Percentiles rank a stretch among this genome's conserved stretches.
These are phyloP conservation scores for Anabas testudineus DNA, from an alignment of 2,797 vertebrate species.

Conservation along the genomic window DNA sequence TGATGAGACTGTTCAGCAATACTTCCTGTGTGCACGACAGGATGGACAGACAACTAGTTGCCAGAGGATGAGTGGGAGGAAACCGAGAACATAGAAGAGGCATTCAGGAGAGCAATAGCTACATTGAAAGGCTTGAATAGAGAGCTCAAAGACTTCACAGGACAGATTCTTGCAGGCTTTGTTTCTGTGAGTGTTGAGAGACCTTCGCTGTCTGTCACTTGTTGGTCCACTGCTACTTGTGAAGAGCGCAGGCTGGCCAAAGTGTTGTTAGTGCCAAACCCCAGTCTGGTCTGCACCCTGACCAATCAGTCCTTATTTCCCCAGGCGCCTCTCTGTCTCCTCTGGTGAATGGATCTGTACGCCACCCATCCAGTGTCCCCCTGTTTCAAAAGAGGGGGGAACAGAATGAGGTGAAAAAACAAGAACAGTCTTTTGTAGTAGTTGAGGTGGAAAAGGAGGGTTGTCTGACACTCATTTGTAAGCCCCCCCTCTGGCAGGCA, in stretches of 20 bases:
- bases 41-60: constrained; percentile 32
- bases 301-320: constrained; percentile 51
- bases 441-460: constrained; percentile 34
- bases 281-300: constrained; percentile 41
- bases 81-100: constrained; percentile 43
- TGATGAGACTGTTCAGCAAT: constrained; percentile 18
- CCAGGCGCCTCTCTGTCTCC: constrained; percentile 73
- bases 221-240: constrained; percentile 48
- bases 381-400: constrained; percentile 43
- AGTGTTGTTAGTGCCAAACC: constrained; percentile 48
- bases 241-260: constrained; percentile 46
- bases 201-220: constrained; percentile 52
- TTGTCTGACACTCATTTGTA: constrained; percentile 36
- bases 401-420: constrained; percentile 56
- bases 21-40: constrained; percentile 32
- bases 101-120: constrained; percentile 34
- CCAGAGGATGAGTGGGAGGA: constrained; percentile 51
- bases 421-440: constrained; percentile 49
- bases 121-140: constrained; percentile 46
- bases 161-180: constrained; percentile 46
- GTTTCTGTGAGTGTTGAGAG: constrained; percentile 42
- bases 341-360: constrained; percentile 44
- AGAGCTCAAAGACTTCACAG: constrained; percentile 38
- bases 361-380: constrained; percentile 23
- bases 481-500: constrained; percentile 44